phyloP scores from a whole-genome alignment of 2,797 vertebrate species.

The Amblyopsis hoosieri region DNA sequence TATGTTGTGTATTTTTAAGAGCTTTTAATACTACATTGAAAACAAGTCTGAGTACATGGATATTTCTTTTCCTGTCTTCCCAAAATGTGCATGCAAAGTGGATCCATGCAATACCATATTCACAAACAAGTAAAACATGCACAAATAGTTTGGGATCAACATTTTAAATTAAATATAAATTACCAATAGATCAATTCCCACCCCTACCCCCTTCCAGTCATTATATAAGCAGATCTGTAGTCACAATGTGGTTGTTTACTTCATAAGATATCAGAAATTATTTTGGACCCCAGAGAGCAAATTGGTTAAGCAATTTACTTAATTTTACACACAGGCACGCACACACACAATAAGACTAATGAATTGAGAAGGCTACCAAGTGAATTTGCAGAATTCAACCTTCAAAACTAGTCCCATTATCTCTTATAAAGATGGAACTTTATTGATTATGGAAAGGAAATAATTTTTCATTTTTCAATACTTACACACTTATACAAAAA shows the following conservation, averaged over 20 bases:
- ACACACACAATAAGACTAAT: conserved; percentile 43
- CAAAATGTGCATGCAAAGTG: conserved; percentile 40
- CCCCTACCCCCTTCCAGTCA: conserved; percentile 3
- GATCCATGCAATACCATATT: background rate
- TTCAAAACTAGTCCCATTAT: too few species aligned
- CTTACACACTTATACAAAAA: too few species aligned
- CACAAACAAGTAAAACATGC: background rate
- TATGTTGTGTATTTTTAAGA: too few species aligned
- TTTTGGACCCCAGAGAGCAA: conserved; percentile 7
- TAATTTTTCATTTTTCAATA: too few species aligned
- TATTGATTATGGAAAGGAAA: too few species aligned
- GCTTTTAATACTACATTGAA: background rate
- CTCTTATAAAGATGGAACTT: too few species aligned
- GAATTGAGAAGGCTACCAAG: conserved; percentile 39
- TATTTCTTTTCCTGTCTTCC: conserved; percentile 31
- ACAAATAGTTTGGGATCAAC: conserved; percentile 3
- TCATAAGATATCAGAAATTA: conserved; percentile 9
- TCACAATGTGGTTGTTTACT: too few species aligned
- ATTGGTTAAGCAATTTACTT: background rate
- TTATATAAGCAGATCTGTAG: conserved; percentile 12
- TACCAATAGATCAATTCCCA: conserved; percentile 6
- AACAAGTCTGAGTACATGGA: conserved; percentile 41
- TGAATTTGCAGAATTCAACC: too few species aligned
- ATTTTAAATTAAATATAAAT: conserved; percentile 55
- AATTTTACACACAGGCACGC: conserved; percentile 1